phyloP scores from a whole-genome alignment of 2,113 vertebrate species.

The Thomomys bottae region DNA sequence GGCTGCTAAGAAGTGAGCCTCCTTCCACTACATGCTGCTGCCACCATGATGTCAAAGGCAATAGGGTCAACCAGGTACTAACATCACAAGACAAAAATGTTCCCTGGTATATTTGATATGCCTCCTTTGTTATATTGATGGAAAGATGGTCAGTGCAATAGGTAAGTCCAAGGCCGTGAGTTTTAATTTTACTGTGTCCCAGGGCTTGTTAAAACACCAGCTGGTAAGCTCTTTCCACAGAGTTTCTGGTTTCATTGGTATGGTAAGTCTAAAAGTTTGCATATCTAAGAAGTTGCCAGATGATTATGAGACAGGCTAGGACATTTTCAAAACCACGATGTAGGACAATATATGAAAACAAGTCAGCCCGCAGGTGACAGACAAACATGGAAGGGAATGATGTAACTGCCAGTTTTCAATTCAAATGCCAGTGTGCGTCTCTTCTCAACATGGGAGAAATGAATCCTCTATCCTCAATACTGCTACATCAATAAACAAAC shows the following conservation, averaged over 20 bases:
- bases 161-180: neutral
- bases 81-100: neutral
- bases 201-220: neutral
- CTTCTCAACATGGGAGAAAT: neutral
- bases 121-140: neutral
- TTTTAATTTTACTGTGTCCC: neutral
- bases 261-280: neutral
- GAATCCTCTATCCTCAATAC: neutral
- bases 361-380: neutral
- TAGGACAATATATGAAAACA: neutral
- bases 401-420: neutral
- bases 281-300: neutral
- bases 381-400: neutral
- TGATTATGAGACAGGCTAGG: neutral
- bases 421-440: neutral
- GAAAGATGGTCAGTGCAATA: neutral
- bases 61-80: neutral
- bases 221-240: neutral
- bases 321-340: neutral
- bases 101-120: neutral
- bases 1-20: neutral
- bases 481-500: neutral
- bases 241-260: neutral
- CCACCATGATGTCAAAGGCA: neutral
- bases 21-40: neutral